Evolutionary conservation across 2,113 vertebrate genomes (phyloP).

Genomic region (Melanerpes aurifrons): DNA sequence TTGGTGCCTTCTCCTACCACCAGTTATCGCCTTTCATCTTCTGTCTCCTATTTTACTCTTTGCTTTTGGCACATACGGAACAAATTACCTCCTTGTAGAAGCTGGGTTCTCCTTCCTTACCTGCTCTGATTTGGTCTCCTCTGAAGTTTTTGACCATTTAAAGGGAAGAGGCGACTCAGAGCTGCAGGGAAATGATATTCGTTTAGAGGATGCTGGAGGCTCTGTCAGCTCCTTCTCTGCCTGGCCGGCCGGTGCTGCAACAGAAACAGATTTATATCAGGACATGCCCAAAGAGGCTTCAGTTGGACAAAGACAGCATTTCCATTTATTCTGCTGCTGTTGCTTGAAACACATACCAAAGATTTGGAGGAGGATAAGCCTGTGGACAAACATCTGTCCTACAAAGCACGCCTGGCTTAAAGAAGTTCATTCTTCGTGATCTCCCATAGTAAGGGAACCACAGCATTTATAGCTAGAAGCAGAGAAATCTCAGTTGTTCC

Average conservation of each 20-base stretch:
- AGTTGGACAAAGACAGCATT: neutral
- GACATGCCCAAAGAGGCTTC: constrained; percentile 5
- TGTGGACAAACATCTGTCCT: neutral
- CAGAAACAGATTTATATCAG: constrained; percentile 10
- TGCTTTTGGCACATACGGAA: neutral
- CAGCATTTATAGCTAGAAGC: neutral
- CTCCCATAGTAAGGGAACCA: neutral
- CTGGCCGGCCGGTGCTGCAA: constrained; percentile 83
- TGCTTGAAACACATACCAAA: neutral
- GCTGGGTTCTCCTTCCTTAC: constrained; percentile 72
- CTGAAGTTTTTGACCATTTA: constrained; percentile 89
- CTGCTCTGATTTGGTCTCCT: constrained; percentile 92
- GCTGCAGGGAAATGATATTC: constrained; percentile 84
- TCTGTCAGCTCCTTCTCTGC: constrained; percentile 89
- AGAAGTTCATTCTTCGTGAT: neutral
- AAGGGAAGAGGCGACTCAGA: constrained; percentile 87
- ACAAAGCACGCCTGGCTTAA: neutral
- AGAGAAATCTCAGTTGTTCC: neutral
- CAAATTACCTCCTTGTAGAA: neutral
- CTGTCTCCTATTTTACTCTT: neutral
- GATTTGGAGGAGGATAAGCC: neutral
- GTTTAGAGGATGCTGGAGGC: constrained; percentile 86
- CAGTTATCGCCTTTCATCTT: neutral
- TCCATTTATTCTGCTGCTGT: neutral
- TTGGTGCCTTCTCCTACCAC: neutral